Conservation (phyloP, 2,797 vertebrate genomes). For the Hydrocynus forskahlii region DNA sequence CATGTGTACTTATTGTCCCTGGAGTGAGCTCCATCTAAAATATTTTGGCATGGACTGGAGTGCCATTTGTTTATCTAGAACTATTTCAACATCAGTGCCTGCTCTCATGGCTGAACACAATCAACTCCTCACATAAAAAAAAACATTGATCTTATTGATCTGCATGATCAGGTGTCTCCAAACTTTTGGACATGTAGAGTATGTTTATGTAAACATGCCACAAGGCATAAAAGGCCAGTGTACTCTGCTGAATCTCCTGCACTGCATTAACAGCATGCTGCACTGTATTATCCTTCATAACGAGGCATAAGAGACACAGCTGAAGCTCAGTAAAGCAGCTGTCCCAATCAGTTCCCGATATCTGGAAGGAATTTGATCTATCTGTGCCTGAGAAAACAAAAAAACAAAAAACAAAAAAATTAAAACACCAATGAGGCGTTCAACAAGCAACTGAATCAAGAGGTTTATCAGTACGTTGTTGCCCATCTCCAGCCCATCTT, state of each 20-base stretch:
- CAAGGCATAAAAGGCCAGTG: not conserved
- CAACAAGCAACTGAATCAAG: not conserved
- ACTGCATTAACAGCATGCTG: not conserved
- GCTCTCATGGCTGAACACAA: no score
- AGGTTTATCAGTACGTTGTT: not conserved
- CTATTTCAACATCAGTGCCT: no score
- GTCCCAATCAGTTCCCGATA: not conserved
- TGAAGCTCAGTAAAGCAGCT: slow-evolving; percentile 1
- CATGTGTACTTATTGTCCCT: no score
- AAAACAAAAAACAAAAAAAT: not conserved
- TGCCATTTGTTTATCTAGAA: no score
- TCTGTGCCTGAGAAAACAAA: not conserved
- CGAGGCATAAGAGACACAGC: not conserved
- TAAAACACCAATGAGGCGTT: not conserved
- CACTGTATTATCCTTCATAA: not conserved
- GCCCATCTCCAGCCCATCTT: not conserved
- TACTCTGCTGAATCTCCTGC: not conserved
- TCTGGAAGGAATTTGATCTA: slow-evolving; percentile 16
- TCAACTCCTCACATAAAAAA: no score
- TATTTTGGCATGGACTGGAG: no score
- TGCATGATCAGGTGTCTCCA: no score
- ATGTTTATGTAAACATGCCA: no score
- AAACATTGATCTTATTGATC: no score
- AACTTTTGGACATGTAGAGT: no score
- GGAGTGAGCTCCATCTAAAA: no score